phyloP scores from a whole-genome alignment of 64 coral and sea anemone species.

The Platygyra sinensis region DNA sequence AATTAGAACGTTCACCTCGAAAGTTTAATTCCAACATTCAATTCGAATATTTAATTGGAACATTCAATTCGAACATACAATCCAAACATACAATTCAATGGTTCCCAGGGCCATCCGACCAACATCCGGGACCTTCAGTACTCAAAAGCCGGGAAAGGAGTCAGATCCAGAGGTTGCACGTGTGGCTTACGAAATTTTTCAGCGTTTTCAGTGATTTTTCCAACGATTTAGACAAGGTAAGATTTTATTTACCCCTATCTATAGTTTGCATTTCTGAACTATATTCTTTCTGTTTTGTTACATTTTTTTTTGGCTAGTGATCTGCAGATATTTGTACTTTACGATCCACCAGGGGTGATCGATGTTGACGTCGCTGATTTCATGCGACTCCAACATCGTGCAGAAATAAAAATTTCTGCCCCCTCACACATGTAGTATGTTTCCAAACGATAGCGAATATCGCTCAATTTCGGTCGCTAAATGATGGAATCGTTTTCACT shows the following conservation, averaged over 20 bases:
- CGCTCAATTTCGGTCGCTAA: too few species aligned
- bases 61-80: constrained; percentile 4
- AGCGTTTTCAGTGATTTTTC: constrained; percentile 1
- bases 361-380: too few species aligned
- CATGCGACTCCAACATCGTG: too few species aligned
- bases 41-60: background rate
- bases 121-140: background rate
- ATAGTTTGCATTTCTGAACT: background rate
- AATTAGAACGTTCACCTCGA: background rate
- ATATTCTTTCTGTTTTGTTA: background rate
- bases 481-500: too few species aligned
- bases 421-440: too few species aligned
- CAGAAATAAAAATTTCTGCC: too few species aligned
- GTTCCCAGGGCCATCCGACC: background rate
- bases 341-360: too few species aligned
- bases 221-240: background rate
- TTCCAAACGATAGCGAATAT: too few species aligned
- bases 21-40: background rate
- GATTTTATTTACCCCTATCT: background rate
- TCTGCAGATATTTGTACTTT: too few species aligned
- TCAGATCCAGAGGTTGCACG: background rate
- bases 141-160: background rate
- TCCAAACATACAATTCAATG: background rate
- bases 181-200: constrained; percentile 5
- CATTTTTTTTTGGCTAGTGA: too few species aligned